These are phyloP conservation scores for Halictus rubicundus DNA, from an alignment of 1,140 invertebrate genomes.

Conservation along the genomic window DNA sequence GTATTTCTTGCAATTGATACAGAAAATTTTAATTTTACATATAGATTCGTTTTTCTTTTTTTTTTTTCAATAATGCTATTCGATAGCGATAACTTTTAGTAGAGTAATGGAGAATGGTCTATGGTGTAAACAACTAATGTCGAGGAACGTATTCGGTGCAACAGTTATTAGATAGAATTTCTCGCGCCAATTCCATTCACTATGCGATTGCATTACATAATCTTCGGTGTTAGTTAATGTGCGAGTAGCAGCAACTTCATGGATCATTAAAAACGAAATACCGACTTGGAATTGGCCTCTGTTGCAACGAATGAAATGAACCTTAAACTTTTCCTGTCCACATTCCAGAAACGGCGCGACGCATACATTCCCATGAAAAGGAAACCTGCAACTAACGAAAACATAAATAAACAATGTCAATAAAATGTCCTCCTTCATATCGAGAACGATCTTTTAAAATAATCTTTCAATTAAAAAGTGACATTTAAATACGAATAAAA, in stretches of 20 bases:
- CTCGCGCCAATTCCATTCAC: conserved; percentile 16
- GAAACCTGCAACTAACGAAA: neutral
- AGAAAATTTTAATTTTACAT: too few relatives aligned
- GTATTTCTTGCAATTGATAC: too few relatives aligned
- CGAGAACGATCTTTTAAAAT: too few relatives aligned
- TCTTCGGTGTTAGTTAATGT: neutral
- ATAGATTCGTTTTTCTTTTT: too few relatives aligned
- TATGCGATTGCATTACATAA: conserved; percentile 4
- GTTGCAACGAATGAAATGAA: conserved; percentile 19
- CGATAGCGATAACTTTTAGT: too few relatives aligned
- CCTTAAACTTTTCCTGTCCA: conserved; percentile 18
- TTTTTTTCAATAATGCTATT: too few relatives aligned
- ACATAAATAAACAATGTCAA: neutral
- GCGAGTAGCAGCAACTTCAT: neutral
- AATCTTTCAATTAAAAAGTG: too few relatives aligned
- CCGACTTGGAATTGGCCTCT: conserved; percentile 12
- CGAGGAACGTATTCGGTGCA: neutral
- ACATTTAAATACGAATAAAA: too few relatives aligned
- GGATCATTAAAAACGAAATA: neutral
- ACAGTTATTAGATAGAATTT: neutral
- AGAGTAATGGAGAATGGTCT: too few relatives aligned
- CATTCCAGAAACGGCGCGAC: neutral
- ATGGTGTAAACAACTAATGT: neutral
- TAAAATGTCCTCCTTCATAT: too few relatives aligned
- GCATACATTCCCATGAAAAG: neutral